Conservation (phyloP, 92 coral and sea anemone species). For the Porites evermanni region DNA sequence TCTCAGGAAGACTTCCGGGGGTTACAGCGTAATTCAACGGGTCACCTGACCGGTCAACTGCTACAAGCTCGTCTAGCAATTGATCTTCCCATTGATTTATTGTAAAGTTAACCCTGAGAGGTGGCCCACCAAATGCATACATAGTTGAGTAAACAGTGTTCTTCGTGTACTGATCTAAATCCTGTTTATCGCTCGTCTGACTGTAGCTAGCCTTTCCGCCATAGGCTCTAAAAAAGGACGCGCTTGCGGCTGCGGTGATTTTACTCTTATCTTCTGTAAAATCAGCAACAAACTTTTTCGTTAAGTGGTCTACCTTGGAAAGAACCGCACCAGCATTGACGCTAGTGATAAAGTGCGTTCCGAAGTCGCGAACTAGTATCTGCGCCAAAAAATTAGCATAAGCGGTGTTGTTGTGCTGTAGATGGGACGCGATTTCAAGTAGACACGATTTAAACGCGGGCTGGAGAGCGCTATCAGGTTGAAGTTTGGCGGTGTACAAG, state of each 20-base stretch:
- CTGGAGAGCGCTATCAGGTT: constrained; percentile 81
- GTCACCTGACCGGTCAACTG: constrained; percentile 85
- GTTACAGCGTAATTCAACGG: constrained; percentile 84
- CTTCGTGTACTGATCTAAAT: constrained; percentile 67
- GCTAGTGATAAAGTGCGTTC: constrained; percentile 91
- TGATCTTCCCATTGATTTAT: constrained; percentile 87
- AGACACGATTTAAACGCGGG: constrained; percentile 87
- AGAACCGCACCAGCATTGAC: constrained; percentile 90
- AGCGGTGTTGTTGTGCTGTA: constrained; percentile 88
- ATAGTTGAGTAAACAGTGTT: constrained; percentile 70
- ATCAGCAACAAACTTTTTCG: constrained; percentile 53
- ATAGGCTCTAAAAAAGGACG: constrained; percentile 80
- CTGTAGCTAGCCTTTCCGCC: constrained; percentile 65
- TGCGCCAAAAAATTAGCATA: constrained; percentile 85
- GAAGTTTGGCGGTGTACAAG: constrained; percentile 74
- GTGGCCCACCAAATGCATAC: constrained; percentile 88
- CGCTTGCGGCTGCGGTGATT: constrained; percentile 88
- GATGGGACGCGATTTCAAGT: constrained; percentile 86
- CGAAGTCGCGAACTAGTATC: constrained; percentile 88
- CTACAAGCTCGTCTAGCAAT: constrained; percentile 73
- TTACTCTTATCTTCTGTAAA: constrained; percentile 63
- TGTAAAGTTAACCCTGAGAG: constrained; percentile 76
- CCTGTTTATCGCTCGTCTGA: constrained; percentile 57
- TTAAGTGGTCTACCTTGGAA: constrained; percentile 83
- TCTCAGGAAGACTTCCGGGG: constrained; percentile 77